Evolutionary conservation across 2,888 invertebrate genomes (phyloP).

Genomic region (Papilio elwesi): DNA sequence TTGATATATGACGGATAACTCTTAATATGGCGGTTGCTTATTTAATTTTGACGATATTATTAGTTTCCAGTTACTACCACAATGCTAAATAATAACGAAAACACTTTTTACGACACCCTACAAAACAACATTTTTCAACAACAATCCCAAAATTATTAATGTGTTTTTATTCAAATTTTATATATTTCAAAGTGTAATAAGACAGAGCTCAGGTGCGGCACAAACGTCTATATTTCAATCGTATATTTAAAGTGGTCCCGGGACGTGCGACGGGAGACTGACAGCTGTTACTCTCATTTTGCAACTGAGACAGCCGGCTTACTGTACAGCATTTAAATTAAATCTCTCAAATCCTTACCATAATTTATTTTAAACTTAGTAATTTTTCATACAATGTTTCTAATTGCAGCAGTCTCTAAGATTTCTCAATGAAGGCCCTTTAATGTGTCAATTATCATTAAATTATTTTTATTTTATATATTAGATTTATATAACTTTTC

Average conservation of each 20-base stretch:
- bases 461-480: no score
- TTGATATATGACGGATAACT: not conserved
- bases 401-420: no score
- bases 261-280: not conserved
- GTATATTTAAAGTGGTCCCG: not conserved
- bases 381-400: no score
- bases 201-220: not conserved
- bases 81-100: no score
- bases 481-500: no score
- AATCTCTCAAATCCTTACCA: not conserved
- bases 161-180: not conserved
- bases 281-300: conserved; percentile 24
- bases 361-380: not conserved
- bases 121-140: no score
- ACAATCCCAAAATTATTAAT: not conserved
- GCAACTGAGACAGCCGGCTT: not conserved
- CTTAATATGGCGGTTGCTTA: not conserved
- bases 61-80: no score
- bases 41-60: not conserved
- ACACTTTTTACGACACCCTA: no score
- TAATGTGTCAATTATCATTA: no score
- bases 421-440: no score
- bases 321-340: conserved; percentile 16
- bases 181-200: not conserved
- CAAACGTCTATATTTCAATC: not conserved